These are phyloP conservation scores for Camarhynchus parvulus DNA, from an alignment of 2,113 vertebrate species.

Conservation along the genomic window DNA sequence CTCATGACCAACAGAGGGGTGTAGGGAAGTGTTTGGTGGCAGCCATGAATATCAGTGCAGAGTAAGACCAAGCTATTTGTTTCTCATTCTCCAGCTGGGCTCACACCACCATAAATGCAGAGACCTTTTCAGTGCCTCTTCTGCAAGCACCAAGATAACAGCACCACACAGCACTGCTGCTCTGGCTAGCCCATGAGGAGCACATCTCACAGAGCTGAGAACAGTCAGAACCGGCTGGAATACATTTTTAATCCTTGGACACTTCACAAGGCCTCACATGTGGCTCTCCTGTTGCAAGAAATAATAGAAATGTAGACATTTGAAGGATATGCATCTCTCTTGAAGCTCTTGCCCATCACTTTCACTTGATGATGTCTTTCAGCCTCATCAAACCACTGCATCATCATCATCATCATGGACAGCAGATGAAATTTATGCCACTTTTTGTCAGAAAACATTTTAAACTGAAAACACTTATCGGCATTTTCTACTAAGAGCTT, in stretches of 20 bases:
- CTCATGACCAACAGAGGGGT: background rate
- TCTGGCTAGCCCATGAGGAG: rapidly evolving
- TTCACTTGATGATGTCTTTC: background rate
- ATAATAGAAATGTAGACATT: background rate
- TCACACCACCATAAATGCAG: rapidly evolving
- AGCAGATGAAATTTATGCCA: background rate
- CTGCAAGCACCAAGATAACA: background rate
- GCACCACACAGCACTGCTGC: background rate
- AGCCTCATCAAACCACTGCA: background rate
- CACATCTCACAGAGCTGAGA: background rate
- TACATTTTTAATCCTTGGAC: background rate
- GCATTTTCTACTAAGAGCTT: slow-evolving; percentile 8
- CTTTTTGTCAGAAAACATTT: slow-evolving; percentile 6
- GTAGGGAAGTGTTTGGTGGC: background rate
- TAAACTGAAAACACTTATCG: background rate
- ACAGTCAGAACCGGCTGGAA: background rate
- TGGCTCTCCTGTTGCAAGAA: background rate
- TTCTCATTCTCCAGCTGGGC: background rate
- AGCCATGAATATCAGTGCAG: background rate
- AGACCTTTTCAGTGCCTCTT: background rate
- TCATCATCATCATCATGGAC: background rate
- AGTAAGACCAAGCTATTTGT: background rate
- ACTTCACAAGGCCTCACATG: background rate
- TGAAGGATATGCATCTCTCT: background rate
- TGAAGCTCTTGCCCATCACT: background rate